phyloP scores from a whole-genome alignment of 2,888 invertebrate genomes.

The Orchesella flavescens region DNA sequence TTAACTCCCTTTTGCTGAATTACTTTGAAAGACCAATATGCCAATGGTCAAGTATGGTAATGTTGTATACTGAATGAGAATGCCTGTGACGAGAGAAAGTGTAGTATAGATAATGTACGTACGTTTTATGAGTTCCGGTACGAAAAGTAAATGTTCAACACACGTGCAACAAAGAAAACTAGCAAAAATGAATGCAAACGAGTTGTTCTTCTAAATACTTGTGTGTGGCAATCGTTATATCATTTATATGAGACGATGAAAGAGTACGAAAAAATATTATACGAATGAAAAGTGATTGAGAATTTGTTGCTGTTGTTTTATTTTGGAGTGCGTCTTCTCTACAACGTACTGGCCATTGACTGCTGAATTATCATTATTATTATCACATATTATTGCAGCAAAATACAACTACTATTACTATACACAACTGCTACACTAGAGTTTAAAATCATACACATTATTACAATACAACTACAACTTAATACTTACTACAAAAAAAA shows the following conservation, averaged over 20 bases:
- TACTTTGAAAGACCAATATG: too few species aligned
- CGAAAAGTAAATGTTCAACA: too few species aligned
- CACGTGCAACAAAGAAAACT: background rate
- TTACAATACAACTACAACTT: constrained; percentile 16
- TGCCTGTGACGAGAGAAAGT: too few species aligned
- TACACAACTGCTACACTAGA: constrained; percentile 42
- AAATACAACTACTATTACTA: background rate
- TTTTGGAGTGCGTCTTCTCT: constrained; percentile 55
- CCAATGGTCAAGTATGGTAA: too few species aligned
- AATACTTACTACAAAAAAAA: constrained; percentile 62
- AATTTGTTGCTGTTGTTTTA: constrained; percentile 10
- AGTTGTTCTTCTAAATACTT: background rate
- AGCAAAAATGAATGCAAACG: constrained; percentile 6
- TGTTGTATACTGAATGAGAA: too few species aligned
- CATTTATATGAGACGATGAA: background rate
- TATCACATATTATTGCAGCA: constrained; percentile 19
- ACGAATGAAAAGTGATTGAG: constrained; percentile 29
- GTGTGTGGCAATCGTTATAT: constrained; percentile 1
- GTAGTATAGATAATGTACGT: too few species aligned
- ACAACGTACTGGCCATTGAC: constrained; percentile 63
- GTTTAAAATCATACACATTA: constrained; percentile 9
- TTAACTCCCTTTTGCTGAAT: too few species aligned
- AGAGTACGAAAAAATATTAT: background rate
- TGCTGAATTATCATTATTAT: constrained; percentile 66
- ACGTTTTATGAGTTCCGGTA: too few species aligned